Evolutionary conservation across 1,140 invertebrate genomes (phyloP).

Genomic region (Octopus bimaculoides): DNA sequence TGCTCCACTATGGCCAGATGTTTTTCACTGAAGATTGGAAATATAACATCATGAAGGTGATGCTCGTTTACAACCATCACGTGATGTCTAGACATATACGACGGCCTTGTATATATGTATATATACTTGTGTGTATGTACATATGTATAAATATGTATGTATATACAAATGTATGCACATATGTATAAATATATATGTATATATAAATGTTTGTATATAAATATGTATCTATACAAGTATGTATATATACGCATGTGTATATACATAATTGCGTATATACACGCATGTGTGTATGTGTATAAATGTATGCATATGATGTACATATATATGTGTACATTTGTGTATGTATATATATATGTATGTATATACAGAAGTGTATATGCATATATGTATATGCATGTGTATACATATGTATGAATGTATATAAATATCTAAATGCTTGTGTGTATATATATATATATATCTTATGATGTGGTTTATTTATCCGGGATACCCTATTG

Average conservation of each 20-base stretch:
- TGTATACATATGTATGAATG: not conserved
- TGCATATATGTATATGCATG: not conserved
- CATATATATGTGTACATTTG: not conserved
- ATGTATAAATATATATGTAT: not conserved
- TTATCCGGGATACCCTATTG: too few relatives aligned
- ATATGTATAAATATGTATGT: not conserved
- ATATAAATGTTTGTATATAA: not conserved
- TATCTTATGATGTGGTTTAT: too few relatives aligned
- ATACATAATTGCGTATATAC: not conserved
- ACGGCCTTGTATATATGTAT: not conserved
- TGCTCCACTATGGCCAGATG: too few relatives aligned
- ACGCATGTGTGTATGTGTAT: not conserved
- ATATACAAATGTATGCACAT: not conserved
- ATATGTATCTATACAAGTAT: not conserved
- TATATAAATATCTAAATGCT: not conserved
- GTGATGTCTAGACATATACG: not conserved
- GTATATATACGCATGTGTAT: not conserved
- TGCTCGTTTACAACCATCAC: not conserved
- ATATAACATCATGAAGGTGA: too few relatives aligned
- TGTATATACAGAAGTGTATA: not conserved
- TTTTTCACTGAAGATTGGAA: too few relatives aligned
- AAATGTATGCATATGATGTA: not conserved
- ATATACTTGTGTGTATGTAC: not conserved
- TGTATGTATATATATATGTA: not conserved
- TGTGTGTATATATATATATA: constrained; percentile 10